Evolutionary conservation across 2,113 vertebrate species (phyloP).

Genomic region (Callionymus lyra): DNA sequence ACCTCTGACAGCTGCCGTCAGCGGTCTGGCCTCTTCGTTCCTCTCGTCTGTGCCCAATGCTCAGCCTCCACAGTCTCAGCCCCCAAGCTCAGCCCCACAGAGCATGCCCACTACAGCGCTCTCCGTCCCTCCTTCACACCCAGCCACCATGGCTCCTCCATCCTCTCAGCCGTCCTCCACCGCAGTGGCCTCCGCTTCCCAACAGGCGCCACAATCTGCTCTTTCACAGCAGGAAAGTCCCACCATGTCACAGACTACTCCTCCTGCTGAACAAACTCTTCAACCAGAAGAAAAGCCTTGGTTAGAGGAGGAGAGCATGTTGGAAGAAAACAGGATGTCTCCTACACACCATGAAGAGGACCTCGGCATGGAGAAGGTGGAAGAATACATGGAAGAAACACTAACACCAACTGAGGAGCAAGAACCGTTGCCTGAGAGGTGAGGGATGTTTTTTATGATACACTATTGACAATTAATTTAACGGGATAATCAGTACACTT

Average conservation of each 20-base stretch:
- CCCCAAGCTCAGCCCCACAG: constrained; percentile 37
- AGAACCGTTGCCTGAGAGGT: constrained; percentile 53
- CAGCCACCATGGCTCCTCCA: constrained; percentile 29
- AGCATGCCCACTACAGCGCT: constrained; percentile 24
- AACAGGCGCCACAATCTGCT: constrained; percentile 22
- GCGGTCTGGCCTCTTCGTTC: constrained; percentile 55
- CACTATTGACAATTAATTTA: too few relatives aligned
- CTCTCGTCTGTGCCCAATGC: constrained; percentile 49
- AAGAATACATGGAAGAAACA: constrained; percentile 34
- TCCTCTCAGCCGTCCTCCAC: constrained; percentile 28
- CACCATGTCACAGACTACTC: constrained; percentile 17
- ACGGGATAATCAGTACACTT: too few relatives aligned
- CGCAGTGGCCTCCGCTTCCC: constrained; percentile 18
- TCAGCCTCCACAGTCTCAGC: constrained; percentile 48
- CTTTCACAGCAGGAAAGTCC: constrained; percentile 22
- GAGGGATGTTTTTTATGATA: too few relatives aligned
- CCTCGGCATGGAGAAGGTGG: constrained; percentile 32
- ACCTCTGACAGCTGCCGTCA: constrained; percentile 63
- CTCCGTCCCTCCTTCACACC: constrained; percentile 43
- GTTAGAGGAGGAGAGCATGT: constrained; percentile 41
- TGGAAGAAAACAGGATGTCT: constrained; percentile 29
- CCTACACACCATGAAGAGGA: constrained; percentile 34
- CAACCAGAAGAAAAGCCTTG: constrained; percentile 39
- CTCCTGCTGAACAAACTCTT: constrained; percentile 24
- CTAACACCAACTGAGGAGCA: constrained; percentile 51